Evolutionary conservation across 2,113 vertebrate species (phyloP).

Genomic region (Anguilla rostrata): DNA sequence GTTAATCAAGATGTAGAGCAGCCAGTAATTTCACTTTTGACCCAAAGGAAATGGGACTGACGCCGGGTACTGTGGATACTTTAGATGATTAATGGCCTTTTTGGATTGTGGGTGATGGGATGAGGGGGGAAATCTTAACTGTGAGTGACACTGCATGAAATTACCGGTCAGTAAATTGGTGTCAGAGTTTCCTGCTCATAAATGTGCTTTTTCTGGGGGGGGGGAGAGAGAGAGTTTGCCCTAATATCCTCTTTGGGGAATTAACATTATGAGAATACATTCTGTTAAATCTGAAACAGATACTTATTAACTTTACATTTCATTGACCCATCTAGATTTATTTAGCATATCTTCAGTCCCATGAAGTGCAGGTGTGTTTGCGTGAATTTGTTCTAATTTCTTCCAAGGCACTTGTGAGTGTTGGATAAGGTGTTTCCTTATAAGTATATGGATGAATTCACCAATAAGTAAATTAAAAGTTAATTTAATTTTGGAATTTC

Average conservation of each 20-base stretch:
- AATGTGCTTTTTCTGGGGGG: slow-evolving; percentile 15
- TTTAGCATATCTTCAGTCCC: not conserved
- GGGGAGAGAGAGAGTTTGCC: not conserved
- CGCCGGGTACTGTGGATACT: slow-evolving; percentile 35
- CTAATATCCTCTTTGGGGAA: not conserved
- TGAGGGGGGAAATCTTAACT: slow-evolving; percentile 5
- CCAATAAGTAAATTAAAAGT: too few species aligned
- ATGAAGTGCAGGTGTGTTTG: not conserved
- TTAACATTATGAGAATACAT: not conserved
- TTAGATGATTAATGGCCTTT: slow-evolving; percentile 47
- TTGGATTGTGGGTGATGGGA: slow-evolving; percentile 6
- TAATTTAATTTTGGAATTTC: too few species aligned
- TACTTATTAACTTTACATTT: not conserved
- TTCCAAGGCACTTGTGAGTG: not conserved
- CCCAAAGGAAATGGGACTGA: slow-evolving; percentile 31
- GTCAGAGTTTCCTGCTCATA: slow-evolving; percentile 30
- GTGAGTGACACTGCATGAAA: slow-evolving; percentile 22
- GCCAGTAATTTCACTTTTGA: slow-evolving; percentile 37
- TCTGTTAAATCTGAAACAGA: slow-evolving; percentile 28
- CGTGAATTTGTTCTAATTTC: not conserved
- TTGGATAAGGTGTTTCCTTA: not conserved
- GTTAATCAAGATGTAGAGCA: slow-evolving; percentile 49
- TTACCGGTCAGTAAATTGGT: slow-evolving; percentile 39
- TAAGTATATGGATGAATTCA: too few species aligned
- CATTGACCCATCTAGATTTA: not conserved